Percentiles rank a stretch among this genome's conserved stretches.
Evolutionary conservation across 2,888 invertebrate species (phyloP).

Genomic region (Synanthedon myopaeformis): DNA sequence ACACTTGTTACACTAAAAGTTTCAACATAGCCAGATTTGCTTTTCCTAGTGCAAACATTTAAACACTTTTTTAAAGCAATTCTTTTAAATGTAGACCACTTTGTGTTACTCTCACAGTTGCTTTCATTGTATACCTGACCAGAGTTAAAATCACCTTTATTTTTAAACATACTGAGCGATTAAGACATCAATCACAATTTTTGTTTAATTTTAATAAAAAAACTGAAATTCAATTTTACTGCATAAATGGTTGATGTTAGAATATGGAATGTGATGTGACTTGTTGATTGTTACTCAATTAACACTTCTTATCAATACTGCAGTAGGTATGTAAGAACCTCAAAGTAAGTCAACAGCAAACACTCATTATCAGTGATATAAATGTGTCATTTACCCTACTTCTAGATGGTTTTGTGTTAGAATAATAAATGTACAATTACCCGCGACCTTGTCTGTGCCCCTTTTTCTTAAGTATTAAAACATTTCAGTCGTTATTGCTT

Average conservation of each 20-base stretch:
- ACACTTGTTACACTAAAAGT: slow-evolving; percentile 43
- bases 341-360: slow-evolving; percentile 18
- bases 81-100: slow-evolving; percentile 39
- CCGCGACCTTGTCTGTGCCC: too few relatives aligned
- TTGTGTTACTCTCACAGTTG: slow-evolving; percentile 4
- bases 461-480: too few relatives aligned
- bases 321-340: background rate
- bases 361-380: slow-evolving; percentile 35
- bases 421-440: background rate
- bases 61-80: slow-evolving; percentile 30
- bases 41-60: slow-evolving; percentile 23
- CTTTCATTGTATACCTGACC: too few relatives aligned
- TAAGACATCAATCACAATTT: too few relatives aligned
- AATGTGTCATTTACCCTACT: slow-evolving; percentile 13
- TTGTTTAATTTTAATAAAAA: too few relatives aligned
- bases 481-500: too few relatives aligned
- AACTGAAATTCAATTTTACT: too few relatives aligned
- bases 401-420: background rate
- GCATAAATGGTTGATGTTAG: too few relatives aligned
- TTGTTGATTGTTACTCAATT: too few relatives aligned
- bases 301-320: background rate
- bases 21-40: slow-evolving; percentile 39
- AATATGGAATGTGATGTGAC: too few relatives aligned
- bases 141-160: too few relatives aligned
- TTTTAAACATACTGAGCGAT: too few relatives aligned